Percentiles rank a stretch among this genome's conserved stretches.
phyloP scores from a whole-genome alignment of 2,113 vertebrate genomes.

The Phyllopteryx taeniolatus region DNA sequence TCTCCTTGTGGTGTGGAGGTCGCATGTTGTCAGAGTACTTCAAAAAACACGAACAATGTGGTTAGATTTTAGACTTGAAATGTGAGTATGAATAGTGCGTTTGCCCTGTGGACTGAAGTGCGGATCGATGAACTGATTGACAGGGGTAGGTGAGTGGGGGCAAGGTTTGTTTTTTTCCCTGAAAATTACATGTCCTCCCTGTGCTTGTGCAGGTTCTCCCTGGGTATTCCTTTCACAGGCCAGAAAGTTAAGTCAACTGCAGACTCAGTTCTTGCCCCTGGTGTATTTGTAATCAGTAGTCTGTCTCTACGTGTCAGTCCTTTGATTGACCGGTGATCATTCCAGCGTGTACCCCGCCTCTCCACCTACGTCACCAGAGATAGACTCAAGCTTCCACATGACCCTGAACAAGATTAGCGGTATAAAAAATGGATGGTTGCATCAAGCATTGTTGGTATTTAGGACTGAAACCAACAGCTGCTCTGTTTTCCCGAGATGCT shows the following conservation, averaged over 20 bases:
- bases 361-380: not conserved
- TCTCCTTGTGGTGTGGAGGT: not conserved
- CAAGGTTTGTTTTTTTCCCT: not conserved
- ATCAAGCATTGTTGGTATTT: slow-evolving; percentile 33
- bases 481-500: slow-evolving; percentile 14
- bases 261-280: not conserved
- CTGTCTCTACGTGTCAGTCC: not conserved
- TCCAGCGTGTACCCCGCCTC: not conserved
- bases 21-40: not conserved
- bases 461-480: slow-evolving; percentile 31
- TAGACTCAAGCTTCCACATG: not conserved
- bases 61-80: not conserved
- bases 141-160: not conserved
- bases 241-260: not conserved
- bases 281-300: not conserved
- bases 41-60: not conserved
- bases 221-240: not conserved
- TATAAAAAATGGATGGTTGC: slow-evolving; percentile 8
- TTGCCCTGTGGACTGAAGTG: not conserved
- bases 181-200: not conserved
- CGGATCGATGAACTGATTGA: not conserved
- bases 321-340: not conserved
- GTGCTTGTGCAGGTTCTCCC: not conserved
- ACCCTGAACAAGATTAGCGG: not conserved
- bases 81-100: not conserved